A percentile compares a stretch with the other conserved stretches of the same genome.
Evolutionary conservation across 2,888 invertebrate genomes (phyloP).

Genomic region (Synergus laeviventris): DNA sequence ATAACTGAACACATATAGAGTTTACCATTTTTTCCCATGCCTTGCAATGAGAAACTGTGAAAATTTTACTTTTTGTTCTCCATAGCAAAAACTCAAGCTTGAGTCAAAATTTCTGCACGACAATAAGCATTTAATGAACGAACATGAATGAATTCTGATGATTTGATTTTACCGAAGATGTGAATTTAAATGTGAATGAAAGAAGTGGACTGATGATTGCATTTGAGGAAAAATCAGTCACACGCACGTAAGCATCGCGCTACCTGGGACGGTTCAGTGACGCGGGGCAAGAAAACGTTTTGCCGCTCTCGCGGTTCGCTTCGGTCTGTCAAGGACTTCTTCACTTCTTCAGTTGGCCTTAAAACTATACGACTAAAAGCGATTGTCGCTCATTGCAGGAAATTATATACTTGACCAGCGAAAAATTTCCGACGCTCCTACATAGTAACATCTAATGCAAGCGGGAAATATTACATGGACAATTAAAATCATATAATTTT

Average conservation of each 20-base stretch:
- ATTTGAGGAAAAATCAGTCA: constrained; percentile 42
- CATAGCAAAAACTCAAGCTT: background rate
- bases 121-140: too few relatives aligned
- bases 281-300: constrained; percentile 58
- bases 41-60: background rate
- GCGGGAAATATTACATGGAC: too few relatives aligned
- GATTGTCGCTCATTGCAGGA: constrained; percentile 55
- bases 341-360: constrained; percentile 56
- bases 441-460: constrained; percentile 12
- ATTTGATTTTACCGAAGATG: background rate
- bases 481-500: too few relatives aligned
- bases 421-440: constrained; percentile 21
- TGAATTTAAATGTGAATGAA: background rate
- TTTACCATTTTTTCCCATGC: background rate
- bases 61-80: background rate
- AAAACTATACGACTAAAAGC: constrained; percentile 52
- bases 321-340: constrained; percentile 62
- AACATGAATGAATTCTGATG: background rate
- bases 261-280: constrained; percentile 56
- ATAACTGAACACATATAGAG: background rate
- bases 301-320: constrained; percentile 57
- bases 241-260: constrained; percentile 49
- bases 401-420: constrained; percentile 51
- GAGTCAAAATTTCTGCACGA: too few relatives aligned
- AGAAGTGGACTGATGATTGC: background rate